A percentile compares a stretch with the other conserved stretches of the same genome.
These are phyloP conservation scores for Galeopterus variegatus DNA, from an alignment of 2,113 vertebrate genomes.

Conservation along the genomic window DNA sequence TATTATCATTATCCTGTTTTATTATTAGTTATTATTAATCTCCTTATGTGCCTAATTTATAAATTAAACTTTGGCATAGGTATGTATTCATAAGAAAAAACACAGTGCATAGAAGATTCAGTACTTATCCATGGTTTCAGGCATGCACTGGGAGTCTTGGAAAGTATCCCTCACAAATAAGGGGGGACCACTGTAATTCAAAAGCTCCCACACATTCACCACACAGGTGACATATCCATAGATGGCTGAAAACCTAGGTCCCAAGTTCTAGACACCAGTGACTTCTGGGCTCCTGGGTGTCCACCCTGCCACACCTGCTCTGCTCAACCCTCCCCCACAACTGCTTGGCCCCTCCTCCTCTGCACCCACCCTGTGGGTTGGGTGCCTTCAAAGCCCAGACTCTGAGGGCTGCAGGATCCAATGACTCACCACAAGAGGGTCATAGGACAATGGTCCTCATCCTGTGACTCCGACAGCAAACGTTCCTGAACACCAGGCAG, in stretches of 20 bases:
- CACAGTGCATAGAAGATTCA: no score
- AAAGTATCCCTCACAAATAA: no score
- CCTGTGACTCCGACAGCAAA: neutral
- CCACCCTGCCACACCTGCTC: rapidly evolving
- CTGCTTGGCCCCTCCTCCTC: neutral
- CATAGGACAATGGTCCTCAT: conserved; percentile 14
- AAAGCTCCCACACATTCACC: neutral
- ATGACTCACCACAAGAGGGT: conserved; percentile 14
- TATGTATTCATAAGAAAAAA: no score
- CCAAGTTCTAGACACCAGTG: neutral
- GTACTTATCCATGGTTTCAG: no score
- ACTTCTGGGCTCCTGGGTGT: neutral
- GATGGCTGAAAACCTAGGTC: neutral
- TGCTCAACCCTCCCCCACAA: neutral
- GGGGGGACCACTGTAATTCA: neutral
- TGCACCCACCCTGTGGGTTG: neutral
- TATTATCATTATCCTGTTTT: no score
- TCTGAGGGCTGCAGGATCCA: neutral
- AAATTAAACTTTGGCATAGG: no score
- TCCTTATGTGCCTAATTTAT: no score
- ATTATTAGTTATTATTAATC: no score
- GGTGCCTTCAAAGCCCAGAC: neutral
- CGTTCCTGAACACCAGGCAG: neutral
- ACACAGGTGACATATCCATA: neutral
- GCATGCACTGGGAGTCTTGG: no score